These are phyloP conservation scores for Edolisoma coerulescens DNA, from an alignment of 2,113 vertebrate genomes.

Conservation along the genomic window DNA sequence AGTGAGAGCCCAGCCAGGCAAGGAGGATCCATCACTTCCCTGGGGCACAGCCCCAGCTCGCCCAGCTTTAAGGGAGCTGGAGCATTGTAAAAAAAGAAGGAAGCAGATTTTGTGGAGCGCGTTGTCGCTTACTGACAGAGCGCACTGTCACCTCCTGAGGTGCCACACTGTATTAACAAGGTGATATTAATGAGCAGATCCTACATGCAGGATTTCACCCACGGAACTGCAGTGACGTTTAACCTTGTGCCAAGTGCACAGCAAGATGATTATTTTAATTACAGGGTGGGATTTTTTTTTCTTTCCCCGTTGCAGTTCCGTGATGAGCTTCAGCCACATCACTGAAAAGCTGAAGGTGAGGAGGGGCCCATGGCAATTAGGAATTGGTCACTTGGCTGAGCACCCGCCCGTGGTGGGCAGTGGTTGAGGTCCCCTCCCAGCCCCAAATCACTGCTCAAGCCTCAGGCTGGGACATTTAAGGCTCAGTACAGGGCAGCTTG, in stretches of 20 bases:
- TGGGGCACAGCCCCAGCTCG: not conserved
- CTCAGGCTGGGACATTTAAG: not conserved
- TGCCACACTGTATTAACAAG: not conserved
- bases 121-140: not conserved
- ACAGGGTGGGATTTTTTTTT: not conserved
- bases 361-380: not conserved
- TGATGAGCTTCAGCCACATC: not conserved
- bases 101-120: not conserved
- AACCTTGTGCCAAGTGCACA: not conserved
- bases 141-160: not conserved
- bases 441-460: not conserved
- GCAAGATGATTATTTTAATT: slow-evolving; percentile 21
- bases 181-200: not conserved
- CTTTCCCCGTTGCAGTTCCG: not conserved
- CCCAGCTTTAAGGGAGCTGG: not conserved
- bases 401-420: rapidly evolving
- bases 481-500: not conserved
- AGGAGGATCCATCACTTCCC: not conserved
- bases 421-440: not conserved
- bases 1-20: not conserved
- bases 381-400: not conserved
- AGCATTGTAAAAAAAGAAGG: rapidly evolving
- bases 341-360: not conserved
- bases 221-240: not conserved
- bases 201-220: not conserved